phyloP scores from a whole-genome alignment of 2,888 invertebrate genomes.

The Volucella inflata region DNA sequence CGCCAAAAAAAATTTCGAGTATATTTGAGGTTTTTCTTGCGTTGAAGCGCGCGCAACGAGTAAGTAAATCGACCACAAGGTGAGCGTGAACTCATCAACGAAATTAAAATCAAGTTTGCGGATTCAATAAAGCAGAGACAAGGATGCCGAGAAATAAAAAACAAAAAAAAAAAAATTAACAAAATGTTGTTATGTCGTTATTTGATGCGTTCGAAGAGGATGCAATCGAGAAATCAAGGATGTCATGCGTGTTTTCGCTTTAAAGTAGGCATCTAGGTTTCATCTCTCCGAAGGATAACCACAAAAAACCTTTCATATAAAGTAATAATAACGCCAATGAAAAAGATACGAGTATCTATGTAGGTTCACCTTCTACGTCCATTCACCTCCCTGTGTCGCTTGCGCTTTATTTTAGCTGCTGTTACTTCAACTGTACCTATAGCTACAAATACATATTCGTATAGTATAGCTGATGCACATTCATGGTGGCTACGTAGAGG shows the following conservation, averaged over 20 bases:
- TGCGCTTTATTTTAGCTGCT: constrained; percentile 8
- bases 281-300: constrained; percentile 70
- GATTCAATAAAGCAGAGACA: constrained; percentile 65
- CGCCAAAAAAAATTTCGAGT: constrained; percentile 37
- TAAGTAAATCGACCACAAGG: constrained; percentile 74
- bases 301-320: constrained; percentile 59
- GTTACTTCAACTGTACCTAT: not conserved
- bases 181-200: constrained; percentile 24
- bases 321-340: constrained; percentile 69
- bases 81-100: constrained; percentile 74
- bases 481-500: constrained; percentile 70
- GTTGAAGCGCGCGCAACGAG: constrained; percentile 71
- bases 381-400: constrained; percentile 37
- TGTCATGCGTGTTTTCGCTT: constrained; percentile 69
- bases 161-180: constrained; percentile 6
- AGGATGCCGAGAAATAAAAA: constrained; percentile 2
- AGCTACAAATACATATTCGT: not conserved
- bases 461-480: constrained; percentile 44
- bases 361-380: constrained; percentile 43
- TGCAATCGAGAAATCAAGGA: constrained; percentile 13
- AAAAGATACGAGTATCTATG: constrained; percentile 25
- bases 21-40: constrained; percentile 61
- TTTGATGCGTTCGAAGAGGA: constrained; percentile 54
- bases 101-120: constrained; percentile 72
- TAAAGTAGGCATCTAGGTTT: constrained; percentile 73